Evolutionary conservation across 1,140 invertebrate species (phyloP), one percentile per base, ranked within the genome.

Genomic region (Hesperophylax magnus): DNA sequence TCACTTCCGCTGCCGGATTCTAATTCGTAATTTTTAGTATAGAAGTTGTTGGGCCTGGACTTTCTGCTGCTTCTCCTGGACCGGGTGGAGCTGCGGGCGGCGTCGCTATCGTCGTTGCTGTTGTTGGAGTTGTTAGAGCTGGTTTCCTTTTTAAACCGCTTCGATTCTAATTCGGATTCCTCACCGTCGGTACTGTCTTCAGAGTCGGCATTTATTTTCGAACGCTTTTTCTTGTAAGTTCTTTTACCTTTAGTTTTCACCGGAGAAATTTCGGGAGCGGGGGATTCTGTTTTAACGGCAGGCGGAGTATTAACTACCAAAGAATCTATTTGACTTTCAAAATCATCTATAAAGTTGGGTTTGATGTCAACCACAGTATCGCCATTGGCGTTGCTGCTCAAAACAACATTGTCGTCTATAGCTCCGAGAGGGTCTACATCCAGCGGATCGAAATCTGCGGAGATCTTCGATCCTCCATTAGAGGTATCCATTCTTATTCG

Each of bases 1-100:
- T 79, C 78, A 22, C 78, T 67, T 7, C 52, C 78, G 54, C 69
- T 79, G 15, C 24, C 78, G 11, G 78, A 79, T 15, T 79, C 78
- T 15, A 79, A 39, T 67, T 79, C 67, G n/a, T 39, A 79, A 47
- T 79, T 79, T 47, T 47, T 47, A 0, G 53, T 72, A n/a, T 72
- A 79, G 39, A 79, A 72, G 39, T 79, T 72, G 9, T 74, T 79
- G 15, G 78, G 65, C 52, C 69, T 79, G 0, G 67, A 58, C n/a
- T 72, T 79, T 7, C 78, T 24, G n/a, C 15, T 47, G 27, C 78
- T 79, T 11, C 78, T 72, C 15, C 78, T 67, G 17, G 61, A 67
- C 18, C 60, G n/a, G 20, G 63, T 8, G 3, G 24, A 58, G 9
- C 34, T 39, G n/a, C n/a, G 17, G 11, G 20, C 34, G 14, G 27